Percentiles rank a stretch among this genome's conserved stretches.
phyloP scores from a whole-genome alignment of 2,113 vertebrate species.

The Dolichallabes microphthalmus region DNA sequence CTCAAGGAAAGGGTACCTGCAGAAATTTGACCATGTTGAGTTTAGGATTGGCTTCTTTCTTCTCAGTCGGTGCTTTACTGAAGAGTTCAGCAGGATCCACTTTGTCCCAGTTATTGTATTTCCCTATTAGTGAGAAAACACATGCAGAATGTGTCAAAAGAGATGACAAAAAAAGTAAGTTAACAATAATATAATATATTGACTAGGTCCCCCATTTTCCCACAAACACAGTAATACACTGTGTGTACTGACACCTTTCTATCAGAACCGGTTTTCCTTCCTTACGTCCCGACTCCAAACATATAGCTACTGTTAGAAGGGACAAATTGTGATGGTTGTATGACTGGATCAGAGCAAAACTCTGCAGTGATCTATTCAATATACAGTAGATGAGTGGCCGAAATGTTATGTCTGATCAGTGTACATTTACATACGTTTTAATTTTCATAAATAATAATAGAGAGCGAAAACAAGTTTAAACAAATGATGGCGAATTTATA shows the following conservation, averaged over 20 bases:
- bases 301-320: too few species aligned
- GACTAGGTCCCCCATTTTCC: too few species aligned
- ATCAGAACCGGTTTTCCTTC: too few species aligned
- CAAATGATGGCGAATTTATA: not conserved
- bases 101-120: slow-evolving; percentile 98
- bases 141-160: not conserved
- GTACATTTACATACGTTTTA: not conserved
- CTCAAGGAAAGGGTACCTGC: slow-evolving; percentile 73
- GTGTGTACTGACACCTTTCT: too few species aligned
- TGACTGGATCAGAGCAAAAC: too few species aligned
- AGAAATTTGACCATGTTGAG: slow-evolving; percentile 96
- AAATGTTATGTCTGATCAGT: too few species aligned
- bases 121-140: slow-evolving; percentile 69
- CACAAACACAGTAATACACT: too few species aligned
- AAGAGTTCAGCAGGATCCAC: slow-evolving; percentile 97
- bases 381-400: too few species aligned
- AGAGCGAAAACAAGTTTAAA: not conserved
- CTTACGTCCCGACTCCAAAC: too few species aligned
- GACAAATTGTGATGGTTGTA: too few species aligned
- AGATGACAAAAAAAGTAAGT: not conserved
- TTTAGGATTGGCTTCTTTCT: slow-evolving; percentile 98
- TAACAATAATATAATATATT: not conserved
- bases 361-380: too few species aligned
- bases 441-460: not conserved
- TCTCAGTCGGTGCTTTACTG: slow-evolving; percentile 95